Evolutionary conservation across 2,113 vertebrate species (phyloP).

Genomic region (Rhinopithecus roxellana): DNA sequence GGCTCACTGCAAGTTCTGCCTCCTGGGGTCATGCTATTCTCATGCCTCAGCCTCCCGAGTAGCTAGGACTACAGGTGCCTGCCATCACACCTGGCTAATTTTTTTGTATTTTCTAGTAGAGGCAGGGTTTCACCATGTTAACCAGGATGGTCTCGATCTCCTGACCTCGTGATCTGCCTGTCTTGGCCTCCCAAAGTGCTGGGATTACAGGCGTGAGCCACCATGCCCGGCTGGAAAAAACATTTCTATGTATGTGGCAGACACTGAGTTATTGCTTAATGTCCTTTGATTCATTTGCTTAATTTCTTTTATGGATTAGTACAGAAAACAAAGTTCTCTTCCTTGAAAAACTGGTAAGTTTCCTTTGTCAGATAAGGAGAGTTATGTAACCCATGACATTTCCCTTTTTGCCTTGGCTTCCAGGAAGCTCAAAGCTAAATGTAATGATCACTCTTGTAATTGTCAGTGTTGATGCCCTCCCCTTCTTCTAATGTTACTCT

Average conservation of each 20-base stretch:
- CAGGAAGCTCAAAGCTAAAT: slow-evolving; percentile 31
- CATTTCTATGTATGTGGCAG: background rate
- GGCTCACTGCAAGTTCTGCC: too few relatives aligned
- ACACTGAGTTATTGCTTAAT: background rate
- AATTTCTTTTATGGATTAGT: slow-evolving; percentile 25
- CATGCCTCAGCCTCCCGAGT: too few relatives aligned
- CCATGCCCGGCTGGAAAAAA: background rate
- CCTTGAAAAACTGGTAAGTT: slow-evolving; percentile 37
- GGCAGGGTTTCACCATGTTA: too few relatives aligned
- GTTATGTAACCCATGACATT: background rate
- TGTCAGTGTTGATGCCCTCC: background rate
- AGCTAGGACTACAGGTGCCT: too few relatives aligned
- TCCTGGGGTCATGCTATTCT: too few relatives aligned
- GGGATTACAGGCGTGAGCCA: too few relatives aligned
- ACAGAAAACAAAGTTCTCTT: slow-evolving; percentile 37
- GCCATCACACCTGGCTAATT: too few relatives aligned
- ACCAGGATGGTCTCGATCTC: too few relatives aligned
- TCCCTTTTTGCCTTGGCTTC: slow-evolving; percentile 40
- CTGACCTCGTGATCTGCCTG: too few relatives aligned
- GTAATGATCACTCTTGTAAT: background rate
- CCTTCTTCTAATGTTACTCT: background rate
- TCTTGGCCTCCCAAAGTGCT: too few relatives aligned
- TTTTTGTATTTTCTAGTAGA: too few relatives aligned
- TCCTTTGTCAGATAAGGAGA: slow-evolving; percentile 24
- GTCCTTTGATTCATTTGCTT: background rate